Conservation (phyloP, 2,888 invertebrate species). For the Nowickia ferox region DNA sequence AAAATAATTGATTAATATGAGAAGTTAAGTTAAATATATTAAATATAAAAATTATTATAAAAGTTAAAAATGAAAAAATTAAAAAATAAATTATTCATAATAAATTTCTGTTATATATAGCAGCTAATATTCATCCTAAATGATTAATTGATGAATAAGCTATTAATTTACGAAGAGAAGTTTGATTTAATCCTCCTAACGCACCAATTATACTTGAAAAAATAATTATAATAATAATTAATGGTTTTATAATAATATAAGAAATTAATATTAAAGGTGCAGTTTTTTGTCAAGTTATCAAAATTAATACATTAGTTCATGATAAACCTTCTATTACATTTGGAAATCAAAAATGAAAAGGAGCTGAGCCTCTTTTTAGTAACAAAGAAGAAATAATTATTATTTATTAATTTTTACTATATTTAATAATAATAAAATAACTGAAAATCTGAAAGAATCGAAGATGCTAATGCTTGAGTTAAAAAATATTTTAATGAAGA, state of each 20-base stretch:
- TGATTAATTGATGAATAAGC: conserved; percentile 87
- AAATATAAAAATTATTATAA: conserved; percentile 84
- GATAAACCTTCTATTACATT: conserved; percentile 85
- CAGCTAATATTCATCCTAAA: conserved; percentile 85
- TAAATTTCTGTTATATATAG: conserved; percentile 83
- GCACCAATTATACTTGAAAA: conserved; percentile 84
- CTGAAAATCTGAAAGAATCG: too few relatives aligned
- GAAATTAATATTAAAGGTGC: conserved; percentile 85
- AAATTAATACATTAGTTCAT: conserved; percentile 85
- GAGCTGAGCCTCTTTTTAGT: conserved; percentile 85
- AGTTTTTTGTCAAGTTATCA: conserved; percentile 88
- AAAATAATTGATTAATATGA: conserved; percentile 85
- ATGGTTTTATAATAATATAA: conserved; percentile 83
- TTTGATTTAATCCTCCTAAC: conserved; percentile 85
- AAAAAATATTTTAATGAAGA: too few relatives aligned
- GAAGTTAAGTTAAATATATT: conserved; percentile 84
- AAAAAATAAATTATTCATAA: conserved; percentile 84
- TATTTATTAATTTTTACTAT: too few relatives aligned
- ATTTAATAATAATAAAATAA: too few relatives aligned
- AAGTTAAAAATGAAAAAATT: conserved; percentile 84
- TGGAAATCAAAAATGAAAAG: conserved; percentile 86
- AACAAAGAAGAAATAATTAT: conserved; percentile 83
- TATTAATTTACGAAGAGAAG: conserved; percentile 85
- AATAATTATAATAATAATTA: conserved; percentile 83
- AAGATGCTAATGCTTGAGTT: too few relatives aligned